phyloP scores from a whole-genome alignment of 2,797 vertebrate genomes.

The Moxostoma hubbsi region DNA sequence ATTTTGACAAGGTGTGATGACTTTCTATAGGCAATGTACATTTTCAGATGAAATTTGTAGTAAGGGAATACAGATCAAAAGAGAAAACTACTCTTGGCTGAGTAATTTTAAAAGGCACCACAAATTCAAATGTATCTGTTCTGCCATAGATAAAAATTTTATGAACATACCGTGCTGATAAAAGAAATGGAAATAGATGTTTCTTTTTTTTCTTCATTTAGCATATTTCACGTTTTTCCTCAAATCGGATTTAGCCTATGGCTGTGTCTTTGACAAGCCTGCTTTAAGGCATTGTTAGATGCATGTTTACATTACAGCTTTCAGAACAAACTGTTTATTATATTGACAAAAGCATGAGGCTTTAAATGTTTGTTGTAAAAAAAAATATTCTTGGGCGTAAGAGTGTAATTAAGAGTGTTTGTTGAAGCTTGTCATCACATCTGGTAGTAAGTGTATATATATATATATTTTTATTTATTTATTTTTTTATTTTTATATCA shows the following conservation, averaged over 20 bases:
- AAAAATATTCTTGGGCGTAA: neutral
- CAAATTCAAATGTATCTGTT: too few species aligned
- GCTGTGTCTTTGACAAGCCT: neutral
- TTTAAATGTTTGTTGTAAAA: neutral
- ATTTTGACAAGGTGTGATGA: too few species aligned
- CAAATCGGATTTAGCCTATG: neutral
- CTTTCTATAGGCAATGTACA: neutral
- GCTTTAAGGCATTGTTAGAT: neutral
- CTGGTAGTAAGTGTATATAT: neutral
- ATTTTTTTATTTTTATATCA: too few species aligned
- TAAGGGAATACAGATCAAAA: neutral
- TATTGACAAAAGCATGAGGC: neutral
- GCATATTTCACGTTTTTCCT: neutral
- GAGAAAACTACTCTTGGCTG: neutral
- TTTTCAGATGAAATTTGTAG: neutral
- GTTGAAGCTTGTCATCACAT: constrained; percentile 3
- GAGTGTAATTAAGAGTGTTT: constrained; percentile 15
- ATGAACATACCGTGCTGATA: neutral
- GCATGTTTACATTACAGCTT: neutral
- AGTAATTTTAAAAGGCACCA: neutral
- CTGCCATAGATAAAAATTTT: too few species aligned
- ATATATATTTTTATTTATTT: too few species aligned
- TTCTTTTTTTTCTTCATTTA: neutral
- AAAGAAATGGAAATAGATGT: neutral
- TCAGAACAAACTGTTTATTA: neutral